These are phyloP conservation scores for Sicus ferrugineus DNA, from an alignment of 2,888 invertebrate species.

Conservation along the genomic window DNA sequence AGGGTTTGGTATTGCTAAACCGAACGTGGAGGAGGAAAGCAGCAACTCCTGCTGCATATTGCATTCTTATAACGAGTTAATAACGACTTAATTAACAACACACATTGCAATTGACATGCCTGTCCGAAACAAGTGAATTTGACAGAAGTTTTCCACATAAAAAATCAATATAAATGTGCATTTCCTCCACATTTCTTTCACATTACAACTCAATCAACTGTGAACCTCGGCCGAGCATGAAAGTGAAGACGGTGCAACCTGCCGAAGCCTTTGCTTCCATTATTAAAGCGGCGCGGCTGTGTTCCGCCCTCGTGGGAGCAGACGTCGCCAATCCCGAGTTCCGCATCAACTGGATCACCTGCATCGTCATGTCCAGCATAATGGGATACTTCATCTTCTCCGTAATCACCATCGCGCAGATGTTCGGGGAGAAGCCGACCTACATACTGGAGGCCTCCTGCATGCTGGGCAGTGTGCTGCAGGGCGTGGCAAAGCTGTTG, in stretches of 20 bases:
- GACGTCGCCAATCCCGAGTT: slow-evolving; percentile 42
- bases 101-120: no score
- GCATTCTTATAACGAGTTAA: no score
- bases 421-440: slow-evolving; percentile 41
- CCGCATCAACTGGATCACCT: slow-evolving; percentile 38
- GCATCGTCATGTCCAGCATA: slow-evolving; percentile 32
- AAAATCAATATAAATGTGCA: no score
- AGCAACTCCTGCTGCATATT: no score
- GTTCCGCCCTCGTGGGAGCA: slow-evolving; percentile 38
- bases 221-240: neutral
- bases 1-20: no score
- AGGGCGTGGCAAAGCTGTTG: slow-evolving; percentile 43
- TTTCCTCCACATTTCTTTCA: no score
- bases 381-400: slow-evolving; percentile 38
- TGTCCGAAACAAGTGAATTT: no score
- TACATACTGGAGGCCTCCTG: slow-evolving; percentile 42
- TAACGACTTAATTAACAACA: no score
- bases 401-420: slow-evolving; percentile 35
- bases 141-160: no score
- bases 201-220: neutral
- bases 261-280: slow-evolving; percentile 35
- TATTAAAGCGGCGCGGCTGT: slow-evolving; percentile 35
- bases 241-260: neutral
- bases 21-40: no score
- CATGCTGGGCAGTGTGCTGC: slow-evolving; percentile 45